Evolutionary conservation across 2,113 vertebrate genomes (phyloP).

Genomic region (Thalassoma bifasciatum): DNA sequence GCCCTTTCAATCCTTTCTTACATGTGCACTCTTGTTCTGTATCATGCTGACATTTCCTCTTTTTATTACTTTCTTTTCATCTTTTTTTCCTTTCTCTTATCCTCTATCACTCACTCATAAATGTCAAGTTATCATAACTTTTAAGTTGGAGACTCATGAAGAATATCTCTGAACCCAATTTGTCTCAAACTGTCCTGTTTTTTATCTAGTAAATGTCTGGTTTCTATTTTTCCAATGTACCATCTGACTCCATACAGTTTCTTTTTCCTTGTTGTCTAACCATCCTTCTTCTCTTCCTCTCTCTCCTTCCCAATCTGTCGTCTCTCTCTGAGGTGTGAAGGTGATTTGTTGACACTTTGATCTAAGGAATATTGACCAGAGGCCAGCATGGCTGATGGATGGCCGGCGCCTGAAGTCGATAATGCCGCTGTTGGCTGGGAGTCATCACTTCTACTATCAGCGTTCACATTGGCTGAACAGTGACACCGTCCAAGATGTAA

Average conservation of each 20-base stretch:
- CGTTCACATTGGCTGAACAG: conserved; percentile 20
- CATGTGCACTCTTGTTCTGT: conserved; percentile 18
- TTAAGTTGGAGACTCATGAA: not conserved
- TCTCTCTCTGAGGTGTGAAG: conserved; percentile 63
- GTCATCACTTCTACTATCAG: conserved; percentile 49
- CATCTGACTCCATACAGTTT: conserved; percentile 4
- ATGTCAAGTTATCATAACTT: conserved; percentile 41
- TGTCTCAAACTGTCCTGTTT: conserved; percentile 1
- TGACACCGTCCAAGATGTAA: not conserved
- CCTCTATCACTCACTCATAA: conserved; percentile 20
- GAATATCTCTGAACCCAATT: conserved; percentile 23
- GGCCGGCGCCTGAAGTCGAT: conserved; percentile 59
- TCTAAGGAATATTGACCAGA: conserved; percentile 76
- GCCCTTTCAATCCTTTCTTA: conserved; percentile 22
- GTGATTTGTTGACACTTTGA: conserved; percentile 79
- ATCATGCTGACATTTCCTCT: conserved; percentile 44
- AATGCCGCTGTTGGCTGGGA: conserved; percentile 53
- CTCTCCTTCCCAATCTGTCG: conserved; percentile 30
- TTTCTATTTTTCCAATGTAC: conserved; percentile 1
- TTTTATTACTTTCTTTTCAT: conserved; percentile 6
- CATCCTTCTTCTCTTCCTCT: conserved; percentile 30
- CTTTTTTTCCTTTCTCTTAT: conserved; percentile 13
- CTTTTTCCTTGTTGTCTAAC: not conserved
- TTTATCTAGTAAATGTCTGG: not conserved
- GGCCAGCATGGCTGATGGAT: conserved; percentile 75